Evolutionary conservation across 1,140 invertebrate genomes (phyloP), one percentile per base, ranked within the genome.

Genomic region (Cyphomyrmex costatus): DNA sequence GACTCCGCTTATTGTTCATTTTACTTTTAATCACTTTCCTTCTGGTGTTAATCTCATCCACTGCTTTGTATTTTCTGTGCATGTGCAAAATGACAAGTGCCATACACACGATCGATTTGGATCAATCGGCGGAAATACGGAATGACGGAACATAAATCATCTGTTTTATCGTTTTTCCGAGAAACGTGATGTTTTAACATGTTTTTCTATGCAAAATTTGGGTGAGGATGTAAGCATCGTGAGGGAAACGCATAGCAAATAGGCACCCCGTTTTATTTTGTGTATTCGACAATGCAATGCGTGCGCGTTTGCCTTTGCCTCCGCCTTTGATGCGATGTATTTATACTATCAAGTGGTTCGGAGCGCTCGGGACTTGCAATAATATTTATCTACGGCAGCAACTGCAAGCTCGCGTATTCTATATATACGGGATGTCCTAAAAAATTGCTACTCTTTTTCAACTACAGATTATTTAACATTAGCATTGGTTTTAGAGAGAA

Each of bases 301-400:
- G 68, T 65, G 61, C 76, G 56, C 70, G 85, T 79, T 82, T 82
- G 87, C 65, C 86, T 90, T 61, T 87, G 86, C 88, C 88, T 89
- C 88, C 87, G 60, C 80, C 90, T 92, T 87, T 91, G 71, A 85
- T 68, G 78, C 84, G 88, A 91, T 93, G 89, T 93, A 93, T 93
- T 93, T 94, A 92, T 92, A 93, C 82, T 84, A 86, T 93, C 91
- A 86, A 93, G 93, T 92, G 91, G 82, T 91, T 92, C 83, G 78
- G 65, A 91, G 90, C 90, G 86, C 82, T 89, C 85, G 56, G 85
- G 76, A 87, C 73, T 70, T 87, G 79, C 82, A 88, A 91, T 93
- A 93, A 92, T 91, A 92, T 92, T 92, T 92, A 91, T 92, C 87
- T 89, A 77, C 51, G 66, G 70, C 66, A 63, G 71, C 71, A 85